Base-by-base conservation (phyloP, 2,888 invertebrate species). In the Erebia aethiops region DNA sequence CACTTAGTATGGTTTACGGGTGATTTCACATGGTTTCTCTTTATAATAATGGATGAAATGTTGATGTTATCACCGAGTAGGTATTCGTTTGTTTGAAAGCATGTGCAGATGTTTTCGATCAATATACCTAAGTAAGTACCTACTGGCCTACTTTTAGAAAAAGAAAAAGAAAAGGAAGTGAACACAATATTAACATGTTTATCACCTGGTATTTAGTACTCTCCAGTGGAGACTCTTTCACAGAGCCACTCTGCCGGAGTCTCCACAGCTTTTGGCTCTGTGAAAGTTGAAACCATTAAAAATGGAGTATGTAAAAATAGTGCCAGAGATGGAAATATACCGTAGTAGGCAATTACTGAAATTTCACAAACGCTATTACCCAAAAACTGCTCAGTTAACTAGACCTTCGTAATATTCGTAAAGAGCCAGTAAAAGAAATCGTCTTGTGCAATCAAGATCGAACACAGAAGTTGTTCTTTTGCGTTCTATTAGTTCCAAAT, bases 401-500 rank as follows among this genome's bases (percentile, higher is more conserved):
- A 62, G 51, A 49, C 41, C 18, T 14, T 57, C 64, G 61, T 69
- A 66, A 54, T 67, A 58, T 61, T 73, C 71, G 46, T 61, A 46
- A 69, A 58, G 18, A 35, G 64, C 35, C 11, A 13, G 41, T 69
- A 62, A 75, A 74, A 75, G 71, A 75, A 71, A 75, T 67, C 71
- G 46, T 61, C 68, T 76, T 75, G 61, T 68, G 73, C 62, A 76
- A 76, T 43, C n/a, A 49, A 69, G 61, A 71, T 46, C 62, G 72
- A 73, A 69, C 73, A 71, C 60, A 70, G 57, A 70, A 68, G 68
- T 70, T 63, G 56, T 51, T 61, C 46, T 64, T 18, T 60, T 71
- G 58, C 60, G 52, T 56, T 46, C 62, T 60, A 74, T 76, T 76
- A 72, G 76, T 72, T 76, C 71, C 74, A 75, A 71, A 73, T 26